A percentile compares a stretch with the other conserved stretches of the same genome.
These are phyloP conservation scores for Gallinago nigripennis DNA, from an alignment of 2,797 vertebrate genomes.

Conservation along the genomic window DNA sequence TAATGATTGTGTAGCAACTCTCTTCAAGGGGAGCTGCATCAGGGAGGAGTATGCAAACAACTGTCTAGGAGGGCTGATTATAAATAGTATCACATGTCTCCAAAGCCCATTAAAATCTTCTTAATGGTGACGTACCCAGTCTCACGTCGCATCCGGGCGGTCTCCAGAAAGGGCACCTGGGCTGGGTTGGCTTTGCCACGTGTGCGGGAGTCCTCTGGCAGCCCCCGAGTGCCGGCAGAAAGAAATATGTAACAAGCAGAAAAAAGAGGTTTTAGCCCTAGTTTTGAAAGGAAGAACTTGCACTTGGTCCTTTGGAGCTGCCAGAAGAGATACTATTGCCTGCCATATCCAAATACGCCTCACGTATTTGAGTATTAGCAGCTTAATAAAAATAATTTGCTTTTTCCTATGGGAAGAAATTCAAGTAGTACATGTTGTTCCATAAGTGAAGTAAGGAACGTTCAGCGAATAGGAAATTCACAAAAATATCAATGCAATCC, in stretches of 20 bases:
- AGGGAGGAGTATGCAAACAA: slow-evolving; percentile 89
- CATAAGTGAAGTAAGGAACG: not conserved
- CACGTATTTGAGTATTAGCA: not conserved
- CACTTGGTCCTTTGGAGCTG: not conserved
- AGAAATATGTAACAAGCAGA: not conserved
- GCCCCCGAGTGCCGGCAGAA: not conserved
- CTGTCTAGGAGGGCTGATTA: slow-evolving; percentile 72
- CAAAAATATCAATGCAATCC: not conserved
- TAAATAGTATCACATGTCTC: slow-evolving; percentile 71
- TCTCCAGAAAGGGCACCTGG: not conserved
- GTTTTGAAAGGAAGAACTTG: not conserved
- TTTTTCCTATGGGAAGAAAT: not conserved
- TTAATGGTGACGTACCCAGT: not conserved
- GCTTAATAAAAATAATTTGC: not conserved
- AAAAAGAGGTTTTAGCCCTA: not conserved
- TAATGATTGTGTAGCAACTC: slow-evolving; percentile 99
- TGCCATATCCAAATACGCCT: not conserved
- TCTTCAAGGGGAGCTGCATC: slow-evolving; percentile 82
- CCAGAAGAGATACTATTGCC: not conserved
- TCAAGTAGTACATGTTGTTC: not conserved
- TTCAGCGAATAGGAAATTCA: not conserved
- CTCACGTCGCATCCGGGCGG: not conserved
- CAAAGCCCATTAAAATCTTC: slow-evolving; percentile 72
- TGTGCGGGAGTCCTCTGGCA: rapidly evolving
- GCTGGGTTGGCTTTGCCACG: not conserved